Conservation (phyloP, 2,797 vertebrate genomes). For the Pteropus rufus region DNA sequence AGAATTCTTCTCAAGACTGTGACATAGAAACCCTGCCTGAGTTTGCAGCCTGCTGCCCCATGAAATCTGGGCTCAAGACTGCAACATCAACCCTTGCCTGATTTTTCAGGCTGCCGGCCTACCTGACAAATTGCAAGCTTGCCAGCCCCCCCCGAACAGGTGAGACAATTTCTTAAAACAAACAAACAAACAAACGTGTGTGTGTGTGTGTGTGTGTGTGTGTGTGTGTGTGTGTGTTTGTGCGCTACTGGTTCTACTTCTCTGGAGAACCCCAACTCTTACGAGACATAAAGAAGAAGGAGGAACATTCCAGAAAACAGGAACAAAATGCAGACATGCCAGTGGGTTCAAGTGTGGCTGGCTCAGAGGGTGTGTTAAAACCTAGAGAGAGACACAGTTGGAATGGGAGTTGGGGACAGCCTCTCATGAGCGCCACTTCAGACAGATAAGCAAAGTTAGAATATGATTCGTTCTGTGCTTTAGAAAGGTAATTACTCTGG, state of each 20-base stretch:
- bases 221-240: not conserved
- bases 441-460: not conserved
- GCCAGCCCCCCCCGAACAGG: not conserved
- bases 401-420: fast-evolving
- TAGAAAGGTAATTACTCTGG: not conserved
- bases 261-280: not conserved
- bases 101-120: not conserved
- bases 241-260: not conserved
- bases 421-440: not conserved
- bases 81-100: not conserved
- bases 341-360: not conserved
- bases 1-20: not conserved
- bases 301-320: not conserved
- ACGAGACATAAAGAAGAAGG: not conserved
- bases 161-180: not conserved
- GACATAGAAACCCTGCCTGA: not conserved
- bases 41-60: not conserved
- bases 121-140: not conserved
- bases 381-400: not conserved
- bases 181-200: not conserved
- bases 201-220: no score
- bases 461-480: not conserved
- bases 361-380: not conserved
- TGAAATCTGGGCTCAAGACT: not conserved
- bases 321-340: not conserved